Evolutionary conservation across 2,113 vertebrate species (phyloP).

Genomic region (Microcebus jonahi): DNA sequence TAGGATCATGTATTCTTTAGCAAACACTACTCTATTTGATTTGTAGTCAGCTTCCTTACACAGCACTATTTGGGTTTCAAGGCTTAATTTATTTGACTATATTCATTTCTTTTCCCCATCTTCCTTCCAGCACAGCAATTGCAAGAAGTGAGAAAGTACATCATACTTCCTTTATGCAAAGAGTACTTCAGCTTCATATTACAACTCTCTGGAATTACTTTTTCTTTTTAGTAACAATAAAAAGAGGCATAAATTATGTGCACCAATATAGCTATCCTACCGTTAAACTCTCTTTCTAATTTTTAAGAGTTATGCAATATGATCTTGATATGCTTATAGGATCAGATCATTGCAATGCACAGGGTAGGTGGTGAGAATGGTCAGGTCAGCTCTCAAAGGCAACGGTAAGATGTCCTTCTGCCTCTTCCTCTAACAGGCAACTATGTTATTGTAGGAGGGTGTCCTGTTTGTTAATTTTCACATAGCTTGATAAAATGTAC

Average conservation of each 20-base stretch:
- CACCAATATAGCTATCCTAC: background rate
- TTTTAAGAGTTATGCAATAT: background rate
- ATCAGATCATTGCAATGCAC: background rate
- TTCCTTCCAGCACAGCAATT: conserved; percentile 57
- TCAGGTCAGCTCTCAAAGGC: background rate
- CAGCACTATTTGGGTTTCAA: conserved; percentile 67
- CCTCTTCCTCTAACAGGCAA: background rate
- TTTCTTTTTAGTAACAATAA: conserved; percentile 32
- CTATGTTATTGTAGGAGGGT: background rate
- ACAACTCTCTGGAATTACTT: conserved; percentile 45
- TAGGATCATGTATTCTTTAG: conserved; percentile 51
- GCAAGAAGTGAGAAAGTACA: conserved; percentile 47
- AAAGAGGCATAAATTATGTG: background rate
- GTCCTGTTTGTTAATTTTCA: background rate
- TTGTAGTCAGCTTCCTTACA: conserved; percentile 63
- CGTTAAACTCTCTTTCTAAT: conserved; percentile 25
- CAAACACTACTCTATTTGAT: conserved; percentile 72
- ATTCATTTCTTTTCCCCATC: conserved; percentile 51
- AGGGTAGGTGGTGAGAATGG: background rate
- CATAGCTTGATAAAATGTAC: background rate
- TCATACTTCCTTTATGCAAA: conserved; percentile 36
- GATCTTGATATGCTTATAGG: background rate
- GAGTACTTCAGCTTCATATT: conserved; percentile 4
- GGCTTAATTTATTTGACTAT: conserved; percentile 73
- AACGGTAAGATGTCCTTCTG: background rate